A percentile compares a stretch with the other conserved stretches of the same genome.
Conservation (phyloP, 1,140 invertebrate species). For the Drosophila tristis region DNA sequence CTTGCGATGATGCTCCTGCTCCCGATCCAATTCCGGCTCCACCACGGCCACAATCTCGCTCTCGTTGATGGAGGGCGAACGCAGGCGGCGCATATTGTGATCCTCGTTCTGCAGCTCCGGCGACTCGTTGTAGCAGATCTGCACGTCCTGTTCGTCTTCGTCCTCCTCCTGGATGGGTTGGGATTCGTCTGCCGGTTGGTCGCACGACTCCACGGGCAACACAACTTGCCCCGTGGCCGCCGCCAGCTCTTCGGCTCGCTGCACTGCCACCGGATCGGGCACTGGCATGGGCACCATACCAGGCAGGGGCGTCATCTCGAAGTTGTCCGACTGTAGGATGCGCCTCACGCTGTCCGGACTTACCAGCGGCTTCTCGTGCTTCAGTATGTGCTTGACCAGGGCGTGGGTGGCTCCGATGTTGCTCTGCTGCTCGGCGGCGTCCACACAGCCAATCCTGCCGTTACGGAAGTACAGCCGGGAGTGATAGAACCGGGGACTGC, state of each 20-base stretch:
- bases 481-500: constrained; percentile 73
- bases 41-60: constrained; percentile 72
- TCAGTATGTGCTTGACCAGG: constrained; percentile 79
- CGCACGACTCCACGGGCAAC: constrained; percentile 15
- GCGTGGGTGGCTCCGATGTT: constrained; percentile 82
- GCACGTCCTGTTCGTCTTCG: constrained; percentile 80
- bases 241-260: constrained; percentile 48
- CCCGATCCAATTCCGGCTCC: constrained; percentile 19
- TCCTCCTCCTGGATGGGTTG: constrained; percentile 69
- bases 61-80: constrained; percentile 64
- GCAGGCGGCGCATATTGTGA: constrained; percentile 57
- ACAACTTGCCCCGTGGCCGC: constrained; percentile 63
- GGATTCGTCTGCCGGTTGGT: constrained; percentile 35
- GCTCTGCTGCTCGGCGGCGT: constrained; percentile 70
- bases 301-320: constrained; percentile 56
- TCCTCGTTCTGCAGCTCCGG: constrained; percentile 79
- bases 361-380: constrained; percentile 78
- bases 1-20: constrained; percentile 47
- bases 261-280: constrained; percentile 51
- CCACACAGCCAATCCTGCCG: constrained; percentile 80
- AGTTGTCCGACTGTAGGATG: constrained; percentile 54
- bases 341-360: constrained; percentile 76
- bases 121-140: constrained; percentile 79
- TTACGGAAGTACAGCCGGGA: constrained; percentile 81
- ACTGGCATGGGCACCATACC: constrained; percentile 48